phyloP scores from a whole-genome alignment of 2,888 invertebrate species.

The Scrobipalpa costella region DNA sequence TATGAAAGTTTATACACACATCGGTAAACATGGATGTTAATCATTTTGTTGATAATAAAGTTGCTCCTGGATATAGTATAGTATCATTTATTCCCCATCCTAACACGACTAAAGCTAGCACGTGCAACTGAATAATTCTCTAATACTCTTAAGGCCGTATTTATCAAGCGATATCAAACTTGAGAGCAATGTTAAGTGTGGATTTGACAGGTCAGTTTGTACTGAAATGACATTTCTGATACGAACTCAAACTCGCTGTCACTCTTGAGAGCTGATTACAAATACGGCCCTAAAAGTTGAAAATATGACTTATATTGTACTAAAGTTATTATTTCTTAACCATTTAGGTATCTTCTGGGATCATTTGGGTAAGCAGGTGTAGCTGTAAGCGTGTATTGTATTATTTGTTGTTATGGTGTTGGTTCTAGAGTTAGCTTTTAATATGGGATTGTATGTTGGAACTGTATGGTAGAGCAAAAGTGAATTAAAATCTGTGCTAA shows the following conservation, averaged over 20 bases:
- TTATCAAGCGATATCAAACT: too few species aligned
- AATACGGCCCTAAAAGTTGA: too few species aligned
- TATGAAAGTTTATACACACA: not conserved
- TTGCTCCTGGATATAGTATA: not conserved
- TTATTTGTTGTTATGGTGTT: not conserved
- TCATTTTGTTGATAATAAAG: constrained; percentile 12
- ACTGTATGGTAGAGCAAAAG: too few species aligned
- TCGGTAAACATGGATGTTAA: constrained; percentile 5
- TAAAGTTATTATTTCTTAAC: not conserved
- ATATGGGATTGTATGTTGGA: not conserved
- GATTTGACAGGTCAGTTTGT: too few species aligned
- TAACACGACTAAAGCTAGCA: not conserved
- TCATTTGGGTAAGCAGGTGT: not conserved
- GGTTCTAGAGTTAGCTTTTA: not conserved
- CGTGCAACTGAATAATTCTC: too few species aligned
- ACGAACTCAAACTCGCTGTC: too few species aligned
- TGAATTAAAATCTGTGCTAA: too few species aligned
- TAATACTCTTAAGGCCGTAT: too few species aligned
- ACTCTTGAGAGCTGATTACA: too few species aligned
- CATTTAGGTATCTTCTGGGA: not conserved
- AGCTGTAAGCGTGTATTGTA: not conserved
- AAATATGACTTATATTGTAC: too few species aligned
- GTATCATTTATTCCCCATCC: not conserved
- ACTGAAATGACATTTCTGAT: too few species aligned
- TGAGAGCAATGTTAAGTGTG: too few species aligned